These are phyloP conservation scores for Lagodon rhomboides DNA, from an alignment of 2,797 vertebrate genomes.

Conservation along the genomic window DNA sequence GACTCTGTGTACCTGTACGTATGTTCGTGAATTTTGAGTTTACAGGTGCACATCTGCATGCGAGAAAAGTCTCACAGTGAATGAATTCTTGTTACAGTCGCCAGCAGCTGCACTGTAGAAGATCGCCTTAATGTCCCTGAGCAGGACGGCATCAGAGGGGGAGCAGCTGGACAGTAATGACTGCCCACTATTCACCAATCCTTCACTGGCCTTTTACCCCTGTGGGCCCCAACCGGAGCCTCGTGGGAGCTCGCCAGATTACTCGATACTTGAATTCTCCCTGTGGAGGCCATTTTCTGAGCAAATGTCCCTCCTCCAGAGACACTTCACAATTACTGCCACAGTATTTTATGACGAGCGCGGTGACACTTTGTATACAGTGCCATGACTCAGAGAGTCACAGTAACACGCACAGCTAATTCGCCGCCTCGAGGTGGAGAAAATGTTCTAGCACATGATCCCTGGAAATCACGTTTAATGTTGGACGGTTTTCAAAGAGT, in stretches of 20 bases:
- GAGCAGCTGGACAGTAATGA: slow-evolving; percentile 69
- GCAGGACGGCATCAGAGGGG: slow-evolving; percentile 22
- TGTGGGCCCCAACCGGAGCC: slow-evolving; percentile 31
- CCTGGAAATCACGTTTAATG: neutral
- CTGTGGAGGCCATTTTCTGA: slow-evolving; percentile 50
- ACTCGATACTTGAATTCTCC: slow-evolving; percentile 50
- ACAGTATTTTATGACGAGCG: slow-evolving; percentile 38
- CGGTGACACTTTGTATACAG: slow-evolving; percentile 29
- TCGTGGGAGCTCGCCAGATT: slow-evolving; percentile 51
- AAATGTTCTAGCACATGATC: neutral
- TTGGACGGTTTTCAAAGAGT: neutral
- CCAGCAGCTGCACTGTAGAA: slow-evolving; percentile 54
- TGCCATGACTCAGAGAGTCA: slow-evolving; percentile 6
- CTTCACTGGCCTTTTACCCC: slow-evolving; percentile 55
- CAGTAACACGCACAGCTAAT: neutral
- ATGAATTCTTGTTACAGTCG: slow-evolving; percentile 32
- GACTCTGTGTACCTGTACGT: neutral
- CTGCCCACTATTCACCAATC: slow-evolving; percentile 57
- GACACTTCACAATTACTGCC: slow-evolving; percentile 43
- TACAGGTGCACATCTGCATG: slow-evolving; percentile 10
- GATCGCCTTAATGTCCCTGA: slow-evolving; percentile 33
- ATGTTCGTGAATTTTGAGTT: neutral
- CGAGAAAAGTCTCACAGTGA: neutral
- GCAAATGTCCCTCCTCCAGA: slow-evolving; percentile 43
- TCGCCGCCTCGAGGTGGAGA: neutral